Evolutionary conservation across 2,113 vertebrate species (phyloP).

Genomic region (Myanophis thanlyinensis): DNA sequence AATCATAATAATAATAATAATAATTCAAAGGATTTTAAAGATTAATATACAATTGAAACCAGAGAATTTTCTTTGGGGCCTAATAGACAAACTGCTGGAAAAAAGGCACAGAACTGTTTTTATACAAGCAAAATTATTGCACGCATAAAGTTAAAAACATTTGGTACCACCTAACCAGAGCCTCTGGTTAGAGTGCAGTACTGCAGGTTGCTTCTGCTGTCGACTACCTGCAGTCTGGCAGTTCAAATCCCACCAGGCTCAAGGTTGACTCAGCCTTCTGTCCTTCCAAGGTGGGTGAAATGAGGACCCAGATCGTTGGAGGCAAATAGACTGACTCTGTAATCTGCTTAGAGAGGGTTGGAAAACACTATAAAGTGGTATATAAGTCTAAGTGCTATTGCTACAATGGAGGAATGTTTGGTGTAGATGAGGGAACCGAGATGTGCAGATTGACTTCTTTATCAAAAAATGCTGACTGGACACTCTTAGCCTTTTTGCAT

Average conservation of each 20-base stretch:
- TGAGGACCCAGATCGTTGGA: no score
- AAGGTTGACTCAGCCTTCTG: no score
- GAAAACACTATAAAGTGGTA: no score
- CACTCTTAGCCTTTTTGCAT: not conserved
- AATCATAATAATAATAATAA: no score
- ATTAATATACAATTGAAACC: not conserved
- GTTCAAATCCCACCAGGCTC: no score
- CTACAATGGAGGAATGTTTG: not conserved
- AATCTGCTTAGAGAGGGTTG: no score
- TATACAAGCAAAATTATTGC: not conserved
- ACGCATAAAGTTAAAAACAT: not conserved
- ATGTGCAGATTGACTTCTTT: not conserved
- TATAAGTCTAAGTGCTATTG: no score
- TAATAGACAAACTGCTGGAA: not conserved
- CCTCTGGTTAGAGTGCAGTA: no score
- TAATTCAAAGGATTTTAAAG: not conserved
- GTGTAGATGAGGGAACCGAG: not conserved
- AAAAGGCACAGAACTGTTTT: not conserved
- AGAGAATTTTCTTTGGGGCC: not conserved
- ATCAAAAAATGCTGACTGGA: not conserved
- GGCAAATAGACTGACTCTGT: no score
- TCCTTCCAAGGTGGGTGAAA: no score
- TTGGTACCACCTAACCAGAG: not conserved
- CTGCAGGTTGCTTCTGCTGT: no score
- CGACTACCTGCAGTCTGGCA: no score